Evolutionary conservation across 1,140 invertebrate genomes (phyloP).

Genomic region (Anastrepha ludens): DNA sequence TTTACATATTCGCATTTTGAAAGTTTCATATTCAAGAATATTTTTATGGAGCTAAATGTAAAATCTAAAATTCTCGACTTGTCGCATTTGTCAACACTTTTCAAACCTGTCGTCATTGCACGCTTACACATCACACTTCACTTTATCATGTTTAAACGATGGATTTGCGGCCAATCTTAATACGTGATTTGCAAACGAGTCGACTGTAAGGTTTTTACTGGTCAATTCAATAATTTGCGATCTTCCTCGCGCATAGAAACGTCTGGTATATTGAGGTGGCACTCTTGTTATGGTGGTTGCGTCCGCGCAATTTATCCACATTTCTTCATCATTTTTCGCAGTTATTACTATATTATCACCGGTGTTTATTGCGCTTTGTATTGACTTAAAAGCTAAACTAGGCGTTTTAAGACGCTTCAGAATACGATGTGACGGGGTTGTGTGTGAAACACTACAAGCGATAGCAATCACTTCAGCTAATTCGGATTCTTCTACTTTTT

Average conservation of each 20-base stretch:
- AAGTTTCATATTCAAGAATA: too few relatives aligned
- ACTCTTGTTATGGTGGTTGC: conserved; percentile 64
- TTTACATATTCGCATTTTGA: too few relatives aligned
- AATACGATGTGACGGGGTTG: conserved; percentile 65
- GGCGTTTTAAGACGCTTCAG: conserved; percentile 64
- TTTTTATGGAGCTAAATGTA: too few relatives aligned
- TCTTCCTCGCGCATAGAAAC: conserved; percentile 65
- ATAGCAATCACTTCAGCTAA: conserved; percentile 63
- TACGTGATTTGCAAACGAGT: conserved; percentile 68
- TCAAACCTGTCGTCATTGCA: not conserved
- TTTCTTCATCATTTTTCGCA: conserved; percentile 60
- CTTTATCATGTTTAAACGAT: not conserved
- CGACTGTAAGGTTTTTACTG: conserved; percentile 60
- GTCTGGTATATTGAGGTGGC: conserved; percentile 59
- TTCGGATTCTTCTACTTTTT: conserved; percentile 38
- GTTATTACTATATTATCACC: conserved; percentile 68
- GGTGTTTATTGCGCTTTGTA: conserved; percentile 62
- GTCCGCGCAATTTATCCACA: conserved; percentile 67
- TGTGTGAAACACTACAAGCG: conserved; percentile 67
- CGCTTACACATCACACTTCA: not conserved
- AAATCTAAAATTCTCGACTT: too few relatives aligned
- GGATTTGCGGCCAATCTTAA: conserved; percentile 63
- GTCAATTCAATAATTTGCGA: conserved; percentile 66
- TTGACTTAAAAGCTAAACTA: conserved; percentile 60
- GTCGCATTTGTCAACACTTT: too few relatives aligned